Evolutionary conservation across 1,140 invertebrate species (phyloP).

Genomic region (Bursaphelenchus mucronatus): DNA sequence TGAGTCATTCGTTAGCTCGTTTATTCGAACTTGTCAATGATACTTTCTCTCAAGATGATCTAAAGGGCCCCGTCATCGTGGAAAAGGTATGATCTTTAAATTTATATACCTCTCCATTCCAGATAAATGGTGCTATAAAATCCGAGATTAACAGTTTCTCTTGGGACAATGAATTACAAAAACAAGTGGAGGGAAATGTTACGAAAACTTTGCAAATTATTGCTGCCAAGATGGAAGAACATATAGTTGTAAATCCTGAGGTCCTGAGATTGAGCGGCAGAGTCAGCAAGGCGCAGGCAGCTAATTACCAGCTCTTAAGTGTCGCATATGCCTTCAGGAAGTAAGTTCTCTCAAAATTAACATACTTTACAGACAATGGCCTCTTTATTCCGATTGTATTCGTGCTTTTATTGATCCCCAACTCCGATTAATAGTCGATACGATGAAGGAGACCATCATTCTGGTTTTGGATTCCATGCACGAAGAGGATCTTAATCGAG

Average conservation of each 20-base stretch:
- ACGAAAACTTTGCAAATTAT: constrained; percentile 42
- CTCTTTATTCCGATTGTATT: constrained; percentile 30
- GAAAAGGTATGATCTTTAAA: constrained; percentile 37
- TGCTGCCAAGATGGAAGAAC: constrained; percentile 42
- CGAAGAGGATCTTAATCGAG: constrained; percentile 38
- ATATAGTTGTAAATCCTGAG: constrained; percentile 32
- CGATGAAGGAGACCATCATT: constrained; percentile 37
- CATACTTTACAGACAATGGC: constrained; percentile 44
- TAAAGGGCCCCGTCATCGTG: constrained; percentile 35
- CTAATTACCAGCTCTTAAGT: constrained; percentile 51
- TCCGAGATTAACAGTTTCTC: constrained; percentile 48
- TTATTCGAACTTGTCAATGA: constrained; percentile 46
- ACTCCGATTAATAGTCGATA: constrained; percentile 26
- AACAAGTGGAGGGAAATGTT: constrained; percentile 44
- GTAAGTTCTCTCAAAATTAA: constrained; percentile 20
- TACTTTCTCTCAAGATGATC: constrained; percentile 45
- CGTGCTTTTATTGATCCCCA: constrained; percentile 42
- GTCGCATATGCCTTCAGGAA: constrained; percentile 29
- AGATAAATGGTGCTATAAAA: constrained; percentile 47
- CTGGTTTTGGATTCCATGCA: constrained; percentile 49
- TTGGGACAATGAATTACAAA: constrained; percentile 44
- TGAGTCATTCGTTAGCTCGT: constrained; percentile 46
- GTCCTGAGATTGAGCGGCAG: constrained; percentile 45
- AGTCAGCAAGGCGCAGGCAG: constrained; percentile 34
- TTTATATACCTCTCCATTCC: constrained; percentile 24